These are phyloP conservation scores for Bilobella aurantiaca DNA, from an alignment of 1,140 invertebrate genomes.

Conservation along the genomic window DNA sequence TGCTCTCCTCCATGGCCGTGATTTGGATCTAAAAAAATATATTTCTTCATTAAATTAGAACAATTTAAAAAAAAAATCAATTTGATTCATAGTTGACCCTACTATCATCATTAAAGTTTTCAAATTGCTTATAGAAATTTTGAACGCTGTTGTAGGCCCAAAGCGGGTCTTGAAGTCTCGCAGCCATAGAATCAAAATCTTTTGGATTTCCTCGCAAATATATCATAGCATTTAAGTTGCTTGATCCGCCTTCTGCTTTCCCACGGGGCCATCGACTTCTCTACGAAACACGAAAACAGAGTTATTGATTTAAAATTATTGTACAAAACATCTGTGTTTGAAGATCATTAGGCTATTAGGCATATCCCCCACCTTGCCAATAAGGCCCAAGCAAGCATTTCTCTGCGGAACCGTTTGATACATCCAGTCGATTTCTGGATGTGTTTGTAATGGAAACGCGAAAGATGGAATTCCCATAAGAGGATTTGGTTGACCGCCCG, in stretches of 20 bases:
- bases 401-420: conserved; percentile 45
- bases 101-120: conserved; percentile 37
- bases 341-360: not conserved
- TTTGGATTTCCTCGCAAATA: conserved; percentile 47
- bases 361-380: not conserved
- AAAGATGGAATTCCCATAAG: conserved; percentile 34
- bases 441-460: conserved; percentile 21
- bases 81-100: not conserved
- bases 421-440: conserved; percentile 43
- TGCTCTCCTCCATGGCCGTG: conserved; percentile 1
- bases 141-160: conserved; percentile 60
- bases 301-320: not conserved
- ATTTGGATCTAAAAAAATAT: not conserved
- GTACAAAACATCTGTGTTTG: not conserved
- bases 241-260: conserved; percentile 46
- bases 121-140: conserved; percentile 74
- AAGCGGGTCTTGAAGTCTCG: conserved; percentile 43
- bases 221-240: conserved; percentile 50
- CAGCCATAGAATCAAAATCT: conserved; percentile 50
- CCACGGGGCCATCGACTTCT: conserved; percentile 38
- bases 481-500: conserved; percentile 42
- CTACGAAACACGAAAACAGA: not conserved
- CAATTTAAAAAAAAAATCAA: not conserved
- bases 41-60: not conserved
- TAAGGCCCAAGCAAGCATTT: not conserved